phyloP scores from a whole-genome alignment of 35 echinoderm and acorn worm species.

The Apostichopus californicus region DNA sequence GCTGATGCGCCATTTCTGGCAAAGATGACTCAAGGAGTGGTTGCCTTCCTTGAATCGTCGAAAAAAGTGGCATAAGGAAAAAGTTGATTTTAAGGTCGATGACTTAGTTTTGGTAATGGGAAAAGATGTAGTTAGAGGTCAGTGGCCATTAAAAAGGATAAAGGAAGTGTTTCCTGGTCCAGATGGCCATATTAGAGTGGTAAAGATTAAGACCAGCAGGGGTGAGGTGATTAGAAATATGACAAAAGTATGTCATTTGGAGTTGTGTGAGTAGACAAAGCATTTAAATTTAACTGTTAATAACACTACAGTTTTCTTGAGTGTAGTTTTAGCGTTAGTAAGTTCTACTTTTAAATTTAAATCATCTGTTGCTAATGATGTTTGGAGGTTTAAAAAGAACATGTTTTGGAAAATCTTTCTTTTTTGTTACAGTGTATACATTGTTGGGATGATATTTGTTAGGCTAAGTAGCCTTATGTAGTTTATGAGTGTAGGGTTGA shows the following conservation, averaged over 20 bases:
- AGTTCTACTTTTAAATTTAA: too few relatives aligned
- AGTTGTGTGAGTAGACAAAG: constrained; percentile 5
- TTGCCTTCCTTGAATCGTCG: background rate
- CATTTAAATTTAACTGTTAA: too few relatives aligned
- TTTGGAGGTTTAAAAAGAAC: too few relatives aligned
- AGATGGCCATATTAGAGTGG: constrained; percentile 44
- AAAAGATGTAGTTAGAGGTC: constrained; percentile 6
- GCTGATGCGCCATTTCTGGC: constrained; percentile 53
- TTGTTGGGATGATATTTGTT: too few relatives aligned
- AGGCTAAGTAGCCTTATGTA: too few relatives aligned
- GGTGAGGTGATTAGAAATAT: constrained; percentile 45
- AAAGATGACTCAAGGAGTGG: constrained; percentile 40
- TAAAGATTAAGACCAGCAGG: constrained; percentile 29
- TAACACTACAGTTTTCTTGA: too few relatives aligned
- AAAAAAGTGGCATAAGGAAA: constrained; percentile 24
- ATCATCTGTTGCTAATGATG: too few relatives aligned
- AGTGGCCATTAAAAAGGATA: constrained; percentile 31
- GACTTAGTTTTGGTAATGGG: constrained; percentile 52
- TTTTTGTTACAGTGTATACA: too few relatives aligned
- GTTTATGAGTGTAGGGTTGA: too few relatives aligned
- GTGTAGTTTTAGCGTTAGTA: too few relatives aligned
- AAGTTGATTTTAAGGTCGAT: constrained; percentile 17
- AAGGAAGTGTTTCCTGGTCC: constrained; percentile 21
- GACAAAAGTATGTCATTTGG: constrained; percentile 48
- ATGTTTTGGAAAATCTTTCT: too few relatives aligned